These are phyloP conservation scores for Tetheella fluctuosa DNA, from an alignment of 2,888 invertebrate species.

Conservation along the genomic window DNA sequence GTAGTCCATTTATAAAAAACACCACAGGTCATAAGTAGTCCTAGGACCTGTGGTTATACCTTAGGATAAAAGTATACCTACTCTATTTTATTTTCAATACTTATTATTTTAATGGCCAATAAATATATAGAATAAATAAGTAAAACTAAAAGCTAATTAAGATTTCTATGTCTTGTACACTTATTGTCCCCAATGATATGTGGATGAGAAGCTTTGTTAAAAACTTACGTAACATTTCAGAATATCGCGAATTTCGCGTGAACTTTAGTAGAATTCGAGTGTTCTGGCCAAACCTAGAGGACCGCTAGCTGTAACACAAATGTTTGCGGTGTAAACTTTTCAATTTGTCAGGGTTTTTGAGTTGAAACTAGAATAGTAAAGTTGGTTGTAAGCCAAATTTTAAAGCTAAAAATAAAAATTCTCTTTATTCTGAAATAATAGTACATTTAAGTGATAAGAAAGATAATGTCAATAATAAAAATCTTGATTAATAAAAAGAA, in stretches of 20 bases:
- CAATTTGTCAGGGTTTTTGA: constrained; percentile 3
- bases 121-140: neutral
- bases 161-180: neutral
- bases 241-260: neutral
- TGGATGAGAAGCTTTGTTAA: neutral
- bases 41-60: too few species aligned
- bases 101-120: neutral
- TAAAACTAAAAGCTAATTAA: neutral
- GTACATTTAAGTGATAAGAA: too few species aligned
- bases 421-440: neutral
- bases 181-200: neutral
- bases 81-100: too few species aligned
- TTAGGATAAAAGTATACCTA: too few species aligned
- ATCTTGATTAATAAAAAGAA: too few species aligned
- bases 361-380: neutral
- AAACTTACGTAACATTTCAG: constrained; percentile 1
- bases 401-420: neutral
- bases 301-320: constrained; percentile 5
- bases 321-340: constrained; percentile 6
- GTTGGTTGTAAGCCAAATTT: neutral
- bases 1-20: too few species aligned
- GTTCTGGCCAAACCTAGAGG: neutral
- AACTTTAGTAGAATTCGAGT: neutral
- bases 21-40: too few species aligned
- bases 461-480: too few species aligned